Conservation (phyloP, 2,888 invertebrate genomes). For the Euplagia quadripunctaria region DNA sequence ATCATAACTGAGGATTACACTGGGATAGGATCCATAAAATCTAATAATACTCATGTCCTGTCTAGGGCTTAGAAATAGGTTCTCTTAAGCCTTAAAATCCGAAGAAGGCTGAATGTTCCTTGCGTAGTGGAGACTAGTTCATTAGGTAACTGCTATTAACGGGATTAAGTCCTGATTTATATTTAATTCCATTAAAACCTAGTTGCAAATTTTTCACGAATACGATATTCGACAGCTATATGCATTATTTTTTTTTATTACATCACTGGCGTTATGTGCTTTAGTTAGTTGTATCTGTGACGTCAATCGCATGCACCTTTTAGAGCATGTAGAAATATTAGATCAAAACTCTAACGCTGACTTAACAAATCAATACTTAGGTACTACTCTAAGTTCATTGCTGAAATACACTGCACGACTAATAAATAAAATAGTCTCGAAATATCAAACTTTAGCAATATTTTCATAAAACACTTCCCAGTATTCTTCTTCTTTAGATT, state of each 20-base stretch:
- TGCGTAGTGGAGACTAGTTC: neutral
- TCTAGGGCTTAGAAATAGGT: constrained; percentile 2
- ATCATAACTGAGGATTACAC: constrained; percentile 13
- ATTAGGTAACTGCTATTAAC: neutral
- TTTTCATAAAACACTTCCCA: neutral
- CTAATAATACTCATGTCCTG: constrained; percentile 9
- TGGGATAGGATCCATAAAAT: constrained; percentile 4
- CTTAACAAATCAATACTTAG: too few relatives aligned
- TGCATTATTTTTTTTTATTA: too few relatives aligned
- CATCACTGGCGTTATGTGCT: too few relatives aligned
- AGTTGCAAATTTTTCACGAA: too few relatives aligned
- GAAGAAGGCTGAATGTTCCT: neutral
- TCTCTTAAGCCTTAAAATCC: neutral
- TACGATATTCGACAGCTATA: too few relatives aligned
- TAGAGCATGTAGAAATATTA: too few relatives aligned
- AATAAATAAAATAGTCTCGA: neutral
- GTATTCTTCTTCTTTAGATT: neutral
- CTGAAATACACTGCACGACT: neutral
- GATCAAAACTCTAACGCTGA: too few relatives aligned
- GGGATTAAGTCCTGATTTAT: neutral
- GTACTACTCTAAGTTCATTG: too few relatives aligned
- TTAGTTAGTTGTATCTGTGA: too few relatives aligned
- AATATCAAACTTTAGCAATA: neutral
- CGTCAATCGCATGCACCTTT: too few relatives aligned
- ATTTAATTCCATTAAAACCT: neutral